Base-by-base conservation (phyloP, 2,113 vertebrate species). In the Falco punctatus region DNA sequence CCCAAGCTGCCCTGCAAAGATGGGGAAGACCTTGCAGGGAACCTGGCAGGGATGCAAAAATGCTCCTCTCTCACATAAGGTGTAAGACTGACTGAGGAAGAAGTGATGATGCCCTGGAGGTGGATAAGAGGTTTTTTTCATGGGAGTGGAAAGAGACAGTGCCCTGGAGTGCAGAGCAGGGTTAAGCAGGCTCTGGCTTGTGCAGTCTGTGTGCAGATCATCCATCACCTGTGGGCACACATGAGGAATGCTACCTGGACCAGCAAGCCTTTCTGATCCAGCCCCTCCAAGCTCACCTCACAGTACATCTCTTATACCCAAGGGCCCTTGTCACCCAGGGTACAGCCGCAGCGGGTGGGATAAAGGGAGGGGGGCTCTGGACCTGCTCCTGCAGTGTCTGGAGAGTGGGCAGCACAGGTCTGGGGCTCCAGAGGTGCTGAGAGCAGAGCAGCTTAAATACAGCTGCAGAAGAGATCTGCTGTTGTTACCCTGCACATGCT, bases 331-430 rank as follows among this genome's bases (percentile, higher is more conserved):
- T 57, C 14, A 38, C 6, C 32, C 35, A 13, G 16, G 19, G 16
- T 12, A 51, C n/a, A 19, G 6, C 9, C 0, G 0, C 42, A 5
- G 15, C 11, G 0, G 0, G 32, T 0, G 0, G 40, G 6, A 13
- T 14, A 1, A 48, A 19, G 33, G 32, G 19, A 5, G 0, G 1
- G 17, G 24, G 57, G 52, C n/a, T 75, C 33, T 28, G 51, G 13
- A 3, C 15, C 40, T 40, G 51, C 10, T 74, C 11, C 51, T 44
- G 72, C 46, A 38, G 66, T 13, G 11, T 20, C 54, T 15, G 11
- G 20, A 51, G 49, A 3, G 9, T 30, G 30, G 30, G 40, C 20
- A 10, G 27, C 30, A 51, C 18, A 38, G 20, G 27, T 11, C 13
- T 19, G 74, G 59, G 32, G n/a, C 44, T 35, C 18, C 0, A 4